A percentile compares a stretch with the other conserved stretches of the same genome.
Evolutionary conservation across 2,113 vertebrate genomes (phyloP).

Genomic region (Porphyrio hochstetteri): DNA sequence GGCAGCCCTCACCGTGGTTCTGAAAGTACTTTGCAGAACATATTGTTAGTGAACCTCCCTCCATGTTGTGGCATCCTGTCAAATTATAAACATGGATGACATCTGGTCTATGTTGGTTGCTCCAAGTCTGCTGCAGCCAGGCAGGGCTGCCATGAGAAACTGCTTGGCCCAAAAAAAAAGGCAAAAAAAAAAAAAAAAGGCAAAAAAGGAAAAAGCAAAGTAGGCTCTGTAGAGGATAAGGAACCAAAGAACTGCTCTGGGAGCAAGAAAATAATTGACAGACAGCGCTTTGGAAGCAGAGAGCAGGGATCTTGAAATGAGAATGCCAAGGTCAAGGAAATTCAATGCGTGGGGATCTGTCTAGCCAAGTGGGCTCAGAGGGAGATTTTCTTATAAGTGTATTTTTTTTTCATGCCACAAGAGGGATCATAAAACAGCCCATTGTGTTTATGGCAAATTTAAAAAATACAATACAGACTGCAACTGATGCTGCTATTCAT

Average conservation of each 20-base stretch:
- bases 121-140: conserved; percentile 51
- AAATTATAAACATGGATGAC: conserved; percentile 24
- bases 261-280: conserved; percentile 23
- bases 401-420: conserved; percentile 54
- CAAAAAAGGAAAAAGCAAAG: not conserved
- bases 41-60: conserved; percentile 44
- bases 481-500: conserved; percentile 17
- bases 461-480: conserved; percentile 4
- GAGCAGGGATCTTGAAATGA: not conserved
- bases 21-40: conserved; percentile 40
- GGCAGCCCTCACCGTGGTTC: not conserved
- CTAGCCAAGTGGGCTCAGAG: conserved; percentile 48
- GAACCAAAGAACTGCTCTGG: not conserved
- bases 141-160: conserved; percentile 42
- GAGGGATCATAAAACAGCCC: conserved; percentile 65
- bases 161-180: not conserved
- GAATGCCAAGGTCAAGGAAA: conserved; percentile 46
- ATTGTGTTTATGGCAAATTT: conserved; percentile 43
- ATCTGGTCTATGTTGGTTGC: conserved; percentile 47
- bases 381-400: conserved; percentile 17
- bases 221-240: not conserved
- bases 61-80: conserved; percentile 49
- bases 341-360: not conserved
- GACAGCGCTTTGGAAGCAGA: conserved; percentile 23
- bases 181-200: no score